phyloP scores from a whole-genome alignment of 2,797 vertebrate species.

The Psittacula derbiana region DNA sequence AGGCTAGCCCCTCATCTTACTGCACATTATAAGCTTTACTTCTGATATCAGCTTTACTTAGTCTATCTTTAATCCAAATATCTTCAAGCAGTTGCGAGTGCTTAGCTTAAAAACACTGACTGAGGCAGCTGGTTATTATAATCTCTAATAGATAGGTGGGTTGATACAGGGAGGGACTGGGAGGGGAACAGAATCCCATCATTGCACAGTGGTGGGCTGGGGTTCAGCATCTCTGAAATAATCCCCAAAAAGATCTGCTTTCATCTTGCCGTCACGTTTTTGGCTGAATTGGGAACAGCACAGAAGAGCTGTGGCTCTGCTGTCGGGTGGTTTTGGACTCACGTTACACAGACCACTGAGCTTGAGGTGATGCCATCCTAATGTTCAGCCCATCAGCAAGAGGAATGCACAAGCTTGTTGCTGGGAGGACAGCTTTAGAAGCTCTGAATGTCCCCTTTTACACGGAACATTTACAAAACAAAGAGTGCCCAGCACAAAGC shows the following conservation, averaged over 20 bases:
- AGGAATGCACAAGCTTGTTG: not conserved
- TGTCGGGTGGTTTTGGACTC: accelerated
- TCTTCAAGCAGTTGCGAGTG: not conserved
- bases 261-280: not conserved
- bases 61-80: not conserved
- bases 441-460: not conserved
- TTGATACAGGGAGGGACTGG: not conserved
- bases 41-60: not conserved
- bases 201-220: not conserved
- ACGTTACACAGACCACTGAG: not conserved
- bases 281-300: not conserved
- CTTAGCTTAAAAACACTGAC: not conserved
- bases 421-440: not conserved
- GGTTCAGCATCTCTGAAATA: not conserved
- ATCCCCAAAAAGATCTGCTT: not conserved
- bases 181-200: not conserved
- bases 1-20: not conserved
- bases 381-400: not conserved
- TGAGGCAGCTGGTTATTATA: not conserved
- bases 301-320: not conserved
- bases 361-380: not conserved
- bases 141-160: not conserved
- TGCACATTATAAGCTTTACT: not conserved
- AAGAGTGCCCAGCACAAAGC: accelerated
- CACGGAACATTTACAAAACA: not conserved